phyloP scores from a whole-genome alignment of 2,888 invertebrate species.

The Caenorhabditis sp. region DNA sequence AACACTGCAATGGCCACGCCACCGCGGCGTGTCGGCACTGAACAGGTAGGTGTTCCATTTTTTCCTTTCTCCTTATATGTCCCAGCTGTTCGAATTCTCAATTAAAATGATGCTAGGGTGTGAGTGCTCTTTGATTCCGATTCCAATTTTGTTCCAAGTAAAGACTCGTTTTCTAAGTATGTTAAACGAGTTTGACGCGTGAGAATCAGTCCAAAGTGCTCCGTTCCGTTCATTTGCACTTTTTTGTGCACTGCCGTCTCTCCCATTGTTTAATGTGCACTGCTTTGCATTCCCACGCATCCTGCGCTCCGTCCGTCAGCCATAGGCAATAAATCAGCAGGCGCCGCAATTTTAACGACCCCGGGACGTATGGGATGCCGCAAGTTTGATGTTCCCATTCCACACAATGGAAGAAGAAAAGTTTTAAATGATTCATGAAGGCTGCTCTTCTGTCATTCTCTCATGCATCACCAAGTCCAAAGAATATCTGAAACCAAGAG shows the following conservation, averaged over 20 bases:
- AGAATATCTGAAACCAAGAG: constrained; percentile 11
- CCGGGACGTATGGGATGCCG: constrained; percentile 13
- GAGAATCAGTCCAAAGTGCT: not conserved
- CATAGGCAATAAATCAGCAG: constrained; percentile 40
- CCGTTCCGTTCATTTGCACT: not conserved
- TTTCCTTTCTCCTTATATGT: not conserved
- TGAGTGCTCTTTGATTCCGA: not conserved
- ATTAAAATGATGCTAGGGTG: not conserved
- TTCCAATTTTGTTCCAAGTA: not conserved
- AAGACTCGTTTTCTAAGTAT: not conserved
- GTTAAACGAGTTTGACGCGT: not conserved
- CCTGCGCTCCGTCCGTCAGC: not conserved
- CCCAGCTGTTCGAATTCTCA: not conserved
- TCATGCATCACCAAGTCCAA: not conserved
- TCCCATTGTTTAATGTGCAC: constrained; percentile 27
- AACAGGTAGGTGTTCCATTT: constrained; percentile 60
- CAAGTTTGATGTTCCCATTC: constrained; percentile 36
- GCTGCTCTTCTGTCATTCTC: not conserved
- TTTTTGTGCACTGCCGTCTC: not conserved
- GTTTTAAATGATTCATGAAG: constrained; percentile 10
- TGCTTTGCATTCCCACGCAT: constrained; percentile 37
- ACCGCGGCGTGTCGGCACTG: constrained; percentile 60
- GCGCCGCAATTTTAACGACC: constrained; percentile 41
- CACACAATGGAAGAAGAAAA: constrained; percentile 4
- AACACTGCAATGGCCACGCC: constrained; percentile 66